Conservation (phyloP, 2,113 vertebrate genomes). For the Sus scrofa region T2T-Sscrofa CM000813.6:90399001-90399500, state of each 20-base stretch:
- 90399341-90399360: not conserved
- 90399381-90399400: not conserved
- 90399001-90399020: not conserved
- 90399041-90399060: not conserved
- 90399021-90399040: not conserved
- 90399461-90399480: not conserved
- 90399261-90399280: not conserved
- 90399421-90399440: not conserved
- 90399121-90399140: constrained; percentile 58
- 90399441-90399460: not conserved
- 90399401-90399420: not conserved
- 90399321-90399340: not conserved
- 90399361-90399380: not conserved
- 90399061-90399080: not conserved
- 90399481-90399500: not conserved
- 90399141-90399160: constrained; percentile 71
- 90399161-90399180: constrained; percentile 80
- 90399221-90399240: constrained; percentile 3
- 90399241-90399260: not conserved
- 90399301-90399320: not conserved
- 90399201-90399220: constrained; percentile 69
- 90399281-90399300: not conserved
- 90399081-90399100: not conserved
- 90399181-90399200: constrained; percentile 72
- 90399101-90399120: constrained; percentile 41